phyloP scores from a whole-genome alignment of 2,888 invertebrate genomes.

The Stratiomys singularior region DNA sequence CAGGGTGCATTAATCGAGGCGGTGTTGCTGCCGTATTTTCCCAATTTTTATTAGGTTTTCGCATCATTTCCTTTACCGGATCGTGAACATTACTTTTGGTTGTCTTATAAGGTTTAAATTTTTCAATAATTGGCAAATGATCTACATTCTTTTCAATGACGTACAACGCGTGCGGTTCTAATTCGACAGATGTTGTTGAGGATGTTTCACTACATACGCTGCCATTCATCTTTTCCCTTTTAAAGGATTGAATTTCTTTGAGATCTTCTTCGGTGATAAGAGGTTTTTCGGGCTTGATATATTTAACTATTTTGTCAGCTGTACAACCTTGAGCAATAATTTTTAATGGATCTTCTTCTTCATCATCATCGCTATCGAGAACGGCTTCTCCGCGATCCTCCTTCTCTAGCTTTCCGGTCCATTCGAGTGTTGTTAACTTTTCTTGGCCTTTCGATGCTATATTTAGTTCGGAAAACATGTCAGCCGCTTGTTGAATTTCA shows the following conservation, averaged over 20 bases:
- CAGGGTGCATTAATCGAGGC: slow-evolving; percentile 60
- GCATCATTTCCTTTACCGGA: slow-evolving; percentile 61
- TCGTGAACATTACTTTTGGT: slow-evolving; percentile 62
- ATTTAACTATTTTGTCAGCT: slow-evolving; percentile 59
- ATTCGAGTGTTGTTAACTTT: slow-evolving; percentile 60
- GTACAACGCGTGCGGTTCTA: slow-evolving; percentile 61
- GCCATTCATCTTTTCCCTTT: slow-evolving; percentile 11
- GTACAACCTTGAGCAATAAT: slow-evolving; percentile 61
- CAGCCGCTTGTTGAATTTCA: slow-evolving; percentile 60
- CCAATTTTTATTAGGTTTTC: slow-evolving; percentile 61
- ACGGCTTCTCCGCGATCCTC: slow-evolving; percentile 54
- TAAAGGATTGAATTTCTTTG: slow-evolving; percentile 60
- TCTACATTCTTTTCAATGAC: slow-evolving; percentile 57
- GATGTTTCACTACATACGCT: slow-evolving; percentile 42
- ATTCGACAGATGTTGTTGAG: slow-evolving; percentile 45
- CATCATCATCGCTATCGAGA: slow-evolving; percentile 63
- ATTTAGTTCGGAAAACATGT: slow-evolving; percentile 61
- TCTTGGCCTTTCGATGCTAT: slow-evolving; percentile 59
- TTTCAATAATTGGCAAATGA: slow-evolving; percentile 53
- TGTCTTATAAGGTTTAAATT: slow-evolving; percentile 62
- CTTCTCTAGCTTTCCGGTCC: slow-evolving; percentile 56
- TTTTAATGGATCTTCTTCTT: slow-evolving; percentile 61
- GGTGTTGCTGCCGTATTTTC: slow-evolving; percentile 65
- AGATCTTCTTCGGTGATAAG: slow-evolving; percentile 61
- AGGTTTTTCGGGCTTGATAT: slow-evolving; percentile 55